Evolutionary conservation across 2,113 vertebrate species (phyloP), one percentile per base, ranked within the genome.

Genomic region (Grantiella picta): DNA sequence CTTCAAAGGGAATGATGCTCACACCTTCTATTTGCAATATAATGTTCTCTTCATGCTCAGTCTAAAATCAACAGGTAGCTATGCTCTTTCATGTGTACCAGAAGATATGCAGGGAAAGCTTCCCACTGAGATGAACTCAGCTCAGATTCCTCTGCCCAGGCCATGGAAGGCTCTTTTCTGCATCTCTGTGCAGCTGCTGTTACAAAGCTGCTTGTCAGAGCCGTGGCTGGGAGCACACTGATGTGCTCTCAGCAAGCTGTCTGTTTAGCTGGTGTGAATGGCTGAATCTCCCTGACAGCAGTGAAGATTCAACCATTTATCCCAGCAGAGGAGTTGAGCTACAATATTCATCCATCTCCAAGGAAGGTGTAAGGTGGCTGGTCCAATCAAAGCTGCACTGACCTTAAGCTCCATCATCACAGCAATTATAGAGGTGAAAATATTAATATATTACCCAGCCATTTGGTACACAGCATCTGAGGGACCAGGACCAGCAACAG

Each of bases 1-100:
- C 94, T 95, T 97, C 96, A 96, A 96, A 96, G 82, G 20, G 20
- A 93, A 84, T 71, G 27, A 47, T 86, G 45, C 61, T 90, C 76
- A 61, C 72, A 65, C 72, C 31, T 80, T 83, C 68, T 82, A 36
- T 82, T 81, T 66, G 69, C 65, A 79, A 29, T 61, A 89, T n/a
- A 89, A 88, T 93, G 24, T 68, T 76, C 65, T 84, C 61, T 71
- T 89, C 72, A 65, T 21, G 44, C 73, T 86, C 69, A 60, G 16
- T 31, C 82, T 83, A 59, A 92, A 69, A 90, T 89, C 64, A 81
- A 82, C 68, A 90, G 76, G 79, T 94, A 89, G n/a, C 6, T 15
- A 63, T 78, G 65, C 60, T 88, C 82, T 95, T 97, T 97, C 77
- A 94, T 72, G 64, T 86, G 44, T 52, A 64, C 68, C 0, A 0